Evolutionary conservation across 2,797 vertebrate genomes (phyloP).

Genomic region (Crenichthys baileyi): DNA sequence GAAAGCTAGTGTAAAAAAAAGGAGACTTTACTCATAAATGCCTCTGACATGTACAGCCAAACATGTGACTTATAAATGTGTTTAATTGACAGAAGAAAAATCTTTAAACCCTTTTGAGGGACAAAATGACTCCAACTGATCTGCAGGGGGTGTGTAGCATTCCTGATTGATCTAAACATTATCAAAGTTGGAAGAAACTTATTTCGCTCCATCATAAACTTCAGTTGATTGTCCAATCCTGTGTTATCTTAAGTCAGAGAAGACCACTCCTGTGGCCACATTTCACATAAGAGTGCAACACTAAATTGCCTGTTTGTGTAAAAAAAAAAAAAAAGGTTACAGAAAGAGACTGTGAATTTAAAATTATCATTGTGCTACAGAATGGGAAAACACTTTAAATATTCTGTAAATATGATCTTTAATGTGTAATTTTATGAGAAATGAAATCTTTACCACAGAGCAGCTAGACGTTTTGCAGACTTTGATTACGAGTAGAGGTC

Average conservation of each 20-base stretch:
- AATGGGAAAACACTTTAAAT: conserved; percentile 1
- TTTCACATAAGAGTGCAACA: not conserved
- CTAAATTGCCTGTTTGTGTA: not conserved
- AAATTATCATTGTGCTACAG: not conserved
- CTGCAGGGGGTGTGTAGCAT: conserved; percentile 34
- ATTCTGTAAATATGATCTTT: conserved; percentile 15
- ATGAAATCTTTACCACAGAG: conserved; percentile 16
- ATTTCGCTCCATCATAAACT: conserved; percentile 14
- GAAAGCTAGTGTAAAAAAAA: conserved; percentile 17
- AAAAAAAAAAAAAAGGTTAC: not conserved
- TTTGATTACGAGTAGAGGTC: conserved; percentile 25
- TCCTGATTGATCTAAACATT: conserved; percentile 51
- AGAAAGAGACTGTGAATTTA: too few relatives aligned
- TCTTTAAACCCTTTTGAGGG: conserved; percentile 26
- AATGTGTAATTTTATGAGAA: conserved; percentile 9
- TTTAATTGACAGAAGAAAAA: conserved; percentile 33
- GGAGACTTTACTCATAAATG: conserved; percentile 49
- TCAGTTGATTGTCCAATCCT: conserved; percentile 5
- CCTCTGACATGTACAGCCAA: conserved; percentile 39
- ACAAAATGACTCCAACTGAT: conserved; percentile 44
- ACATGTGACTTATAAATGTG: conserved; percentile 38
- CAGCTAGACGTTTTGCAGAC: conserved; percentile 7
- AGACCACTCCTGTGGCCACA: not conserved
- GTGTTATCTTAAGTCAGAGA: conserved; percentile 9
- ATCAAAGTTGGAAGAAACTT: conserved; percentile 21